Percentiles rank a stretch among this genome's conserved stretches.
Evolutionary conservation across 2,888 invertebrate species (phyloP).

Genomic region (Macrosoma leucophasiata): DNA sequence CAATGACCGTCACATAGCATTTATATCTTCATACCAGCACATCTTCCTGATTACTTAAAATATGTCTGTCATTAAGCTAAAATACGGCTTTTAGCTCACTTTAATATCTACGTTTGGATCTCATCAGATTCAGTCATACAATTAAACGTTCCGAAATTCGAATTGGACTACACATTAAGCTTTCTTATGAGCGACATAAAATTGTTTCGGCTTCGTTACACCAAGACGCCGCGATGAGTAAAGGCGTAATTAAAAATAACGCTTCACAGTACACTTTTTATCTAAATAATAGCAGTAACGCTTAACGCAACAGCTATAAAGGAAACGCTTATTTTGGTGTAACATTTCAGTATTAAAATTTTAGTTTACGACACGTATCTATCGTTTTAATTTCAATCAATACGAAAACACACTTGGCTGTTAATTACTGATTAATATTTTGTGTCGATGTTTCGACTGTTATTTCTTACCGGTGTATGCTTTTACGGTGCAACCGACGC

Average conservation of each 20-base stretch:
- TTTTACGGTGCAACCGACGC: not conserved
- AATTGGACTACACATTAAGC: constrained; percentile 49
- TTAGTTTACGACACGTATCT: constrained; percentile 18
- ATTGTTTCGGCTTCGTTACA: constrained; percentile 45
- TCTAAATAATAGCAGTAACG: constrained; percentile 18
- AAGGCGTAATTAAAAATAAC: constrained; percentile 52
- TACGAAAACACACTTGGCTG: too few species aligned
- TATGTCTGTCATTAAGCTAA: constrained; percentile 42
- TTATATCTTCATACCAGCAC: constrained; percentile 36
- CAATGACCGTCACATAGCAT: constrained; percentile 30
- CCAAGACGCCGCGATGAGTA: constrained; percentile 38
- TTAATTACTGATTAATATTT: too few species aligned
- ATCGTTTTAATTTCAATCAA: constrained; percentile 11
- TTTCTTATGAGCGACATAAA: constrained; percentile 51
- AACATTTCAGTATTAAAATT: constrained; percentile 26
- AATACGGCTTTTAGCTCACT: constrained; percentile 43
- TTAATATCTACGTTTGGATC: constrained; percentile 36
- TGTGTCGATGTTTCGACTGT: too few species aligned
- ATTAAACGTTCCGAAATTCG: constrained; percentile 46
- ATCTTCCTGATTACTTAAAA: constrained; percentile 36
- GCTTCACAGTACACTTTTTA: constrained; percentile 21
- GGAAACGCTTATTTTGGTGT: constrained; percentile 35
- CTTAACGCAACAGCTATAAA: constrained; percentile 32
- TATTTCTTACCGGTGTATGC: too few species aligned
- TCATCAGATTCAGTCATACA: constrained; percentile 36